phyloP scores from a whole-genome alignment of 1,140 invertebrate genomes.

The Cydia pomonella region DNA sequence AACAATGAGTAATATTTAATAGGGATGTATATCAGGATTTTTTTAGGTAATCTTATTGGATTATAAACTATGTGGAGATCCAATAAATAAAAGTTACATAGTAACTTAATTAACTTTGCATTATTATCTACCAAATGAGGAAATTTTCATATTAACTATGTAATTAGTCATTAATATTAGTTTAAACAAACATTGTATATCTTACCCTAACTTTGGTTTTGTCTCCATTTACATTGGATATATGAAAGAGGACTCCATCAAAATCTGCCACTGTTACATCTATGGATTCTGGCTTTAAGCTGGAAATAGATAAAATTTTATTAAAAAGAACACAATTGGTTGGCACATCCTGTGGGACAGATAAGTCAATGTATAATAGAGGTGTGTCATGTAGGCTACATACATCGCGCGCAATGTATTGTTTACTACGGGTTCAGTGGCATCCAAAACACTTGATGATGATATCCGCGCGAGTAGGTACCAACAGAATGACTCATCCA shows the following conservation, averaged over 20 bases:
- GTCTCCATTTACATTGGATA: slow-evolving; percentile 97
- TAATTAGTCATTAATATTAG: neutral
- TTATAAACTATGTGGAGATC: neutral
- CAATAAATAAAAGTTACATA: neutral
- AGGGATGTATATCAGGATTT: neutral
- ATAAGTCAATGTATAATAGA: slow-evolving; percentile 30
- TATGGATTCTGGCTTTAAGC: slow-evolving; percentile 96
- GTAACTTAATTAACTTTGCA: neutral
- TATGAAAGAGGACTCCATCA: slow-evolving; percentile 99
- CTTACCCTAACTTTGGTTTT: slow-evolving; percentile 98
- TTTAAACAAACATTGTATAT: slow-evolving; percentile 44
- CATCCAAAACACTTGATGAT: slow-evolving; percentile 70
- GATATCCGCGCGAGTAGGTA: slow-evolving; percentile 63
- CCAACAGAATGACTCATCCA: slow-evolving; percentile 72
- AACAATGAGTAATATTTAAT: too few relatives aligned
- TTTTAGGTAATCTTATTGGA: neutral
- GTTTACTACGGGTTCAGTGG: slow-evolving; percentile 58
- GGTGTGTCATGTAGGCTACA: slow-evolving; percentile 40
- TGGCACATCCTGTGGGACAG: slow-evolving; percentile 47
- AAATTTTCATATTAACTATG: neutral
- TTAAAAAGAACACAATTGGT: slow-evolving; percentile 39
- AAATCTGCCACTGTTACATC: slow-evolving; percentile 98
- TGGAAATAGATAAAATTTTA: slow-evolving; percentile 79
- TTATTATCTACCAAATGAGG: neutral
- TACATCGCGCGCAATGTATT: slow-evolving; percentile 54